A percentile compares a stretch with the other conserved stretches of the same genome.
Conservation (phyloP, 2,888 invertebrate species). For the Eurois occulta region DNA sequence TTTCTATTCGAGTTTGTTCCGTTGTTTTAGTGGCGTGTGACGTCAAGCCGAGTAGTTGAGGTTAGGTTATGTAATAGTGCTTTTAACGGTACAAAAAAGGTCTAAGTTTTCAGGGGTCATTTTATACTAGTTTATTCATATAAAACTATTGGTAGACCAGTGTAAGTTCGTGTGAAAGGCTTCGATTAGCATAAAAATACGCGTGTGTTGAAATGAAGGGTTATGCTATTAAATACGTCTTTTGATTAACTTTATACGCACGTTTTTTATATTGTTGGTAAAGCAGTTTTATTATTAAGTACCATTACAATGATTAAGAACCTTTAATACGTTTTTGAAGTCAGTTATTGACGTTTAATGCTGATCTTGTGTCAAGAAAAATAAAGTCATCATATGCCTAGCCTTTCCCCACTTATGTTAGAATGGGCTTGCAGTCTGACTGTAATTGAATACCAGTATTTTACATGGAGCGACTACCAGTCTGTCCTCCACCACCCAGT, state of each 20-base stretch:
- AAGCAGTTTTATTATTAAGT: background rate
- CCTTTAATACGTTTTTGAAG: background rate
- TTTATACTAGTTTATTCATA: constrained; percentile 44
- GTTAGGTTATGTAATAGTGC: constrained; percentile 87
- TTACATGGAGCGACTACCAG: background rate
- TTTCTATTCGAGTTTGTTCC: constrained; percentile 50
- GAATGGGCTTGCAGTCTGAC: background rate
- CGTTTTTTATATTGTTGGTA: constrained; percentile 8
- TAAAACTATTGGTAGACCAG: constrained; percentile 35
- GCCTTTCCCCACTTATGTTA: background rate
- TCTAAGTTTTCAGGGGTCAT: constrained; percentile 62
- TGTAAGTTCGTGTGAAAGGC: constrained; percentile 26
- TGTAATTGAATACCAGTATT: background rate
- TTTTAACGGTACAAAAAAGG: constrained; percentile 67
- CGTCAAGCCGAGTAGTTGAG: constrained; percentile 78
- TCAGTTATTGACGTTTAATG: background rate
- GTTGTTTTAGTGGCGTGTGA: constrained; percentile 68
- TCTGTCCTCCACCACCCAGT: background rate
- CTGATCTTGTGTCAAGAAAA: background rate
- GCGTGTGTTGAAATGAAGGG: constrained; percentile 26
- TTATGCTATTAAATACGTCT: constrained; percentile 8
- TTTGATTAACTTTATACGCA: constrained; percentile 32
- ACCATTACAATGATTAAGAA: background rate
- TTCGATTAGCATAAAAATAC: constrained; percentile 34
- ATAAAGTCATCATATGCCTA: background rate